Evolutionary conservation across 2,113 vertebrate species (phyloP).

Genomic region (Turnix velox): DNA sequence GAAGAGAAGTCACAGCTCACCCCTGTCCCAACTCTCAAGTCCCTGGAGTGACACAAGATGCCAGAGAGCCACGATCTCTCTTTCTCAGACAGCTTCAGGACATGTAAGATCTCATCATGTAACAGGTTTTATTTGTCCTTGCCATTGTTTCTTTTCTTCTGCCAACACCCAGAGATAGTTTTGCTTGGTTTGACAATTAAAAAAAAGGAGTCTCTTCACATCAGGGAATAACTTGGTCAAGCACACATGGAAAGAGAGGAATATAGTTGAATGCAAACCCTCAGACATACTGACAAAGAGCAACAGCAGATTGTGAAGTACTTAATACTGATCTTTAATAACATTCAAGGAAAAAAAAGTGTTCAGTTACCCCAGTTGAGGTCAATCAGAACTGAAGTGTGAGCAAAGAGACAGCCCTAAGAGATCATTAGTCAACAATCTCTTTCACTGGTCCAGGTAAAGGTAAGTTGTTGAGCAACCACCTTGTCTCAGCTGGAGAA

Average conservation of each 20-base stretch:
- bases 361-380: not conserved
- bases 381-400: not conserved
- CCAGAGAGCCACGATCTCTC: not conserved
- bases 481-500: not conserved
- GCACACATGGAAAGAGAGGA: not conserved
- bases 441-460: not conserved
- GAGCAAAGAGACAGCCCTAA: not conserved
- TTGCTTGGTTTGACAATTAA: not conserved
- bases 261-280: not conserved
- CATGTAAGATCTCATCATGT: not conserved
- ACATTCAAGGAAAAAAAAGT: not conserved
- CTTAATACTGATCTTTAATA: not conserved
- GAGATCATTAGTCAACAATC: not conserved
- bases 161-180: not conserved
- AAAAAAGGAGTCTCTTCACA: not conserved
- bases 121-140: not conserved
- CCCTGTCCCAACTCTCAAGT: not conserved
- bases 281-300: not conserved
- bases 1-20: conserved; percentile 9
- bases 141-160: not conserved
- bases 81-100: not conserved
- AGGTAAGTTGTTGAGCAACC: not conserved
- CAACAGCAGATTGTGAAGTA: not conserved
- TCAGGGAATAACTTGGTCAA: not conserved
- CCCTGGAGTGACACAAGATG: not conserved